Conservation (phyloP, 2,113 vertebrate genomes). For the Lota lota region DNA sequence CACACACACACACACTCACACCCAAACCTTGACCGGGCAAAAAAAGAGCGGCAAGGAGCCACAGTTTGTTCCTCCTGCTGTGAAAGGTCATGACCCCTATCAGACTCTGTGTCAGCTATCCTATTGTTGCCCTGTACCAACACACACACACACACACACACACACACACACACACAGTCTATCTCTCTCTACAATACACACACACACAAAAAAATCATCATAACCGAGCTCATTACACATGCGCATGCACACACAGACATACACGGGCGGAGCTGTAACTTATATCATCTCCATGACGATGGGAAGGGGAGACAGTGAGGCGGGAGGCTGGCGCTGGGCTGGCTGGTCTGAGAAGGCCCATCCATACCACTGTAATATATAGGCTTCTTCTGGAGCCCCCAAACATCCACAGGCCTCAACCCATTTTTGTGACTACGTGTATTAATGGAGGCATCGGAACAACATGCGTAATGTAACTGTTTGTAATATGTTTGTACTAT, state of each 20-base stretch:
- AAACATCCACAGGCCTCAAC: too few species aligned
- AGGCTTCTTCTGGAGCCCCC: too few species aligned
- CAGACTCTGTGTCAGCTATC: constrained; percentile 98
- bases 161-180: neutral
- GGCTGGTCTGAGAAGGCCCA: constrained; percentile 25
- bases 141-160: neutral
- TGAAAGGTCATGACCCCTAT: constrained; percentile 93
- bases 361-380: constrained; percentile 30
- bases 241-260: constrained; percentile 17
- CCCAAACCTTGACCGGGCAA: constrained; percentile 77
- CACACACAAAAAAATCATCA: constrained; percentile 11
- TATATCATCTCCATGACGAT: constrained; percentile 97
- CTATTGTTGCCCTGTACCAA: constrained; percentile 83
- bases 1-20: neutral
- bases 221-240: neutral
- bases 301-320: constrained; percentile 89
- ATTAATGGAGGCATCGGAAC: too few species aligned
- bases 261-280: constrained; percentile 79
- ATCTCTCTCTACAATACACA: neutral
- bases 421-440: too few species aligned
- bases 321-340: constrained; percentile 79
- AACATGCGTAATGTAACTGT: too few species aligned
- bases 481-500: too few species aligned
- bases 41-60: constrained; percentile 76
- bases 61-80: constrained; percentile 68